Percentiles rank a stretch among this genome's conserved stretches.
phyloP scores from a whole-genome alignment of 2,888 invertebrate genomes.

The Apodemia zela region DNA sequence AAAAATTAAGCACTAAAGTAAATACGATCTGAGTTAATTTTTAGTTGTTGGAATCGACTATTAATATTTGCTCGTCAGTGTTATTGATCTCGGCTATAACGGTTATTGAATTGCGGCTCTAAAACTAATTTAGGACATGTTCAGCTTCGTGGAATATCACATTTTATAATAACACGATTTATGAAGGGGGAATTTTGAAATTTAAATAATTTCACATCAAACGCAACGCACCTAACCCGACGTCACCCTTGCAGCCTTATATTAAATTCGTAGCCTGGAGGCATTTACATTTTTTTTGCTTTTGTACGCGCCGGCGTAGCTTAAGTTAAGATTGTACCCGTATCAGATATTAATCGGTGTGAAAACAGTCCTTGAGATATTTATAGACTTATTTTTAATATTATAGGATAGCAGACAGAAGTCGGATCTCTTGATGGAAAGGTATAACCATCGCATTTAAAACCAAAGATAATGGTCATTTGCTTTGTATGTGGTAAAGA shows the following conservation, averaged over 20 bases:
- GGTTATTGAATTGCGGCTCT: background rate
- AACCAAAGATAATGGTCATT: too few relatives aligned
- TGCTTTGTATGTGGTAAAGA: too few relatives aligned
- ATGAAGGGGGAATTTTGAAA: conserved; percentile 13
- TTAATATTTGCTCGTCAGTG: background rate
- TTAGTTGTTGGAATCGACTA: too few relatives aligned
- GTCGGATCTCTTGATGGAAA: too few relatives aligned
- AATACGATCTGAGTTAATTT: too few relatives aligned
- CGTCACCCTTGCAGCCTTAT: conserved; percentile 1
- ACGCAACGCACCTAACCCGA: background rate
- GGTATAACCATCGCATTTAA: too few relatives aligned
- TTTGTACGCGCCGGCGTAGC: background rate
- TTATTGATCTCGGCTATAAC: background rate
- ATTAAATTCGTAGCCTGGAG: conserved; percentile 5
- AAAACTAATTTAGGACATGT: background rate
- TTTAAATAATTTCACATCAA: conserved; percentile 13
- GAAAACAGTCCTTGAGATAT: too few relatives aligned
- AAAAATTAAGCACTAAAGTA: too few relatives aligned
- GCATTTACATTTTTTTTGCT: background rate
- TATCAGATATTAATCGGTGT: background rate
- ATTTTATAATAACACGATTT: conserved; percentile 10
- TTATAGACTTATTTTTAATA: too few relatives aligned
- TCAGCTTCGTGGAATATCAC: background rate
- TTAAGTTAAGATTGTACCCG: background rate
- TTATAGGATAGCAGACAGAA: too few relatives aligned